phyloP scores from a whole-genome alignment of 2,888 invertebrate species.

The Drosophila cyrtoloma region DNA sequence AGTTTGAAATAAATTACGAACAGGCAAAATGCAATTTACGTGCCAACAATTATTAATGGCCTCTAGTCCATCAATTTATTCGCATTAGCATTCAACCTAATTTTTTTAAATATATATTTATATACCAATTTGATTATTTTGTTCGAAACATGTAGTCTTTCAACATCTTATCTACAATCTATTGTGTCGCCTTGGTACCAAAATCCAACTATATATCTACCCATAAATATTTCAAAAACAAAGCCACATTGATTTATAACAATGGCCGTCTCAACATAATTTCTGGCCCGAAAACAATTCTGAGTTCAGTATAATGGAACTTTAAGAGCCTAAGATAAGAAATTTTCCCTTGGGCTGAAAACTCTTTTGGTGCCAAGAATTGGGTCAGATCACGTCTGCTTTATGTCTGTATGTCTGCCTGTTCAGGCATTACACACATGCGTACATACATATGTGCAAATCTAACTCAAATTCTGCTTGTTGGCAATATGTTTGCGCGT shows the following conservation, averaged over 20 bases:
- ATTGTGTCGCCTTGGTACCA: not conserved
- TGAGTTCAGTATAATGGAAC: slow-evolving; percentile 8
- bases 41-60: slow-evolving; percentile 3
- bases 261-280: slow-evolving; percentile 5
- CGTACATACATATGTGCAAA: slow-evolving; percentile 10
- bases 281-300: not conserved
- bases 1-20: slow-evolving; percentile 12
- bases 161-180: not conserved
- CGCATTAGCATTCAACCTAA: slow-evolving; percentile 19
- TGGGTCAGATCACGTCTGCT: slow-evolving; percentile 16
- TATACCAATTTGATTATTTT: slow-evolving; percentile 4
- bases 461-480: slow-evolving; percentile 45
- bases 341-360: slow-evolving; percentile 1
- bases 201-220: not conserved
- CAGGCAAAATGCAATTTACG: slow-evolving; percentile 10
- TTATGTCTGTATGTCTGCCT: not conserved
- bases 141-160: not conserved
- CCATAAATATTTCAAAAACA: slow-evolving; percentile 5
- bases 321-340: slow-evolving; percentile 10
- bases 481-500: slow-evolving; percentile 62
- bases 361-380: slow-evolving; percentile 17
- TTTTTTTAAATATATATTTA: slow-evolving; percentile 15
- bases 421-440: slow-evolving; percentile 2
- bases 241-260: slow-evolving; percentile 19
- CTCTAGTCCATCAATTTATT: slow-evolving; percentile 3